Evolutionary conservation across 1,140 invertebrate species (phyloP).

Genomic region (Drosophila ironensis): DNA sequence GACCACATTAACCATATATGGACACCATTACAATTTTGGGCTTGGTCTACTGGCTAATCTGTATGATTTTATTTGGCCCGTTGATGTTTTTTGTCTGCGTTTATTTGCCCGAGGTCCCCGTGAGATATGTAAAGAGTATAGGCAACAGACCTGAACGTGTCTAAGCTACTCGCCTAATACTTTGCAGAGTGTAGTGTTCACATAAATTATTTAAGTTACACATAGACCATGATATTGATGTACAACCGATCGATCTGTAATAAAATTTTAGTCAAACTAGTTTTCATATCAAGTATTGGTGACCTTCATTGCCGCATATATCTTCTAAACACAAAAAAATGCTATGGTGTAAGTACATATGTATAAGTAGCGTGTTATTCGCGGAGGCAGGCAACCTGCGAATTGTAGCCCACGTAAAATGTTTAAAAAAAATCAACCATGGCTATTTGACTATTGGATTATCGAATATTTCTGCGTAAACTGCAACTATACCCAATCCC

Average conservation of each 20-base stretch:
- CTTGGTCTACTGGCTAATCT: slow-evolving; percentile 68
- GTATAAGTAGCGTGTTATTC: too few species aligned
- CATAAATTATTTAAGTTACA: slow-evolving; percentile 34
- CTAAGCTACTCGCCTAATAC: slow-evolving; percentile 6
- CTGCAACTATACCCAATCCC: too few species aligned
- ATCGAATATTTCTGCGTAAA: too few species aligned
- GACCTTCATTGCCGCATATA: too few species aligned
- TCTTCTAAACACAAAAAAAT: too few species aligned
- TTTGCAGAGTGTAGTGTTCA: slow-evolving; percentile 24
- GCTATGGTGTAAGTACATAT: too few species aligned
- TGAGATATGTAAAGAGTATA: slow-evolving; percentile 69
- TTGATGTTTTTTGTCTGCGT: slow-evolving; percentile 73
- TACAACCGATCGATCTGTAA: slow-evolving; percentile 43
- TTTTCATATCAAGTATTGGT: slow-evolving; percentile 4
- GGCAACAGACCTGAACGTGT: slow-evolving; percentile 55
- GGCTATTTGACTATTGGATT: too few species aligned
- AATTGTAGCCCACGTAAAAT: too few species aligned
- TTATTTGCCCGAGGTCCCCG: slow-evolving; percentile 74
- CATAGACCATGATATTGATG: slow-evolving; percentile 56
- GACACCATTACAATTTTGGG: slow-evolving; percentile 58
- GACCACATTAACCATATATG: slow-evolving; percentile 50
- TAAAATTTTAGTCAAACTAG: slow-evolving; percentile 16
- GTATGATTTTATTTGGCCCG: slow-evolving; percentile 69
- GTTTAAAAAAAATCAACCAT: too few species aligned
- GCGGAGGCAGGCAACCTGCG: too few species aligned